Conservation (phyloP, 1,140 invertebrate genomes). For the Cyphomyrmex costatus region DNA sequence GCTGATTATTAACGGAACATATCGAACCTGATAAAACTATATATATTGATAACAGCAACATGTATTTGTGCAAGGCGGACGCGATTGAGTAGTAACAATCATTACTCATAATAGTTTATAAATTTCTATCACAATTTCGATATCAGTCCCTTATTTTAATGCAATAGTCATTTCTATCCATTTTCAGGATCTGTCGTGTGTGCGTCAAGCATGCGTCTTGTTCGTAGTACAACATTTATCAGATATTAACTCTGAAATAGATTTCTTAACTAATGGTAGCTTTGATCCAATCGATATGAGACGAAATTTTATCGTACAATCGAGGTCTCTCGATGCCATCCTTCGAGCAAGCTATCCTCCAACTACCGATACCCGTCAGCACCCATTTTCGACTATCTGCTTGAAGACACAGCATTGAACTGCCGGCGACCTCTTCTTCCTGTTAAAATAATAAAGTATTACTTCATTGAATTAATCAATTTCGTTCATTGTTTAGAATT, state of each 20-base stretch:
- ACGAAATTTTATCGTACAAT: conserved; percentile 93
- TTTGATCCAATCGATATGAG: conserved; percentile 93
- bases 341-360: conserved; percentile 93
- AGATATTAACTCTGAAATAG: background rate
- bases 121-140: conserved; percentile 51
- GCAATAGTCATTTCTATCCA: background rate
- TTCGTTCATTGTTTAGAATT: background rate
- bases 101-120: background rate
- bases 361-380: conserved; percentile 91
- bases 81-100: conserved; percentile 2
- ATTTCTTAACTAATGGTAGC: conserved; percentile 88
- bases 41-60: background rate
- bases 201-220: conserved; percentile 31
- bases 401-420: conserved; percentile 92
- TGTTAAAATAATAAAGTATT: conserved; percentile 78
- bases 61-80: conserved; percentile 11
- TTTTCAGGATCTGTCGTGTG: background rate
- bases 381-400: conserved; percentile 90
- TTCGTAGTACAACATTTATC: conserved; percentile 44
- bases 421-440: conserved; percentile 95
- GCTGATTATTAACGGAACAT: background rate
- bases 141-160: conserved; percentile 46
- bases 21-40: background rate
- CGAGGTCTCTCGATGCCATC: conserved; percentile 91
- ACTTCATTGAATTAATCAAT: background rate